A percentile compares a stretch with the other conserved stretches of the same genome.
These are phyloP conservation scores for rat (Rattus norvegicus) DNA, from an alignment of 2,113 vertebrate species.

Conservation along the genomic window DNA sequence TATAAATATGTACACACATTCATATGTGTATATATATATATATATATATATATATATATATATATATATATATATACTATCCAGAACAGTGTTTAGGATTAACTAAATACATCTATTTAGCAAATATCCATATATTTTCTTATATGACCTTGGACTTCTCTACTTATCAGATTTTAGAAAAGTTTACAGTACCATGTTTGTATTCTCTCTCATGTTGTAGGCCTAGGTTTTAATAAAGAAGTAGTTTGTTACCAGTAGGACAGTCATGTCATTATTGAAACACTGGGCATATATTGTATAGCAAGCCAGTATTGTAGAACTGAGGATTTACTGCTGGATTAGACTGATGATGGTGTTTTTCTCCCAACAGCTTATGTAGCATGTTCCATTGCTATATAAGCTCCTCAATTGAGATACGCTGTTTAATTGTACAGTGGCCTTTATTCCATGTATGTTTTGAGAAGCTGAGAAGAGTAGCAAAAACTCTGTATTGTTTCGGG, in stretches of 20 bases:
- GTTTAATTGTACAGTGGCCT: neutral
- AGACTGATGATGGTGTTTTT: neutral
- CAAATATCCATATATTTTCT: neutral
- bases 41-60: neutral
- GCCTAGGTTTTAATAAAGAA: neutral
- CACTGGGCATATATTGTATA: neutral
- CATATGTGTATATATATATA: too few species aligned
- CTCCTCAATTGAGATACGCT: neutral
- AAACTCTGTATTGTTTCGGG: neutral
- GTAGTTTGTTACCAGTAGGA: neutral
- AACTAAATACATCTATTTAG: neutral
- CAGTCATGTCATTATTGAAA: neutral
- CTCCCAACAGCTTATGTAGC: neutral
- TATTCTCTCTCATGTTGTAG: neutral
- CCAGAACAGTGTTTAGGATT: neutral
- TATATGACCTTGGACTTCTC: neutral
- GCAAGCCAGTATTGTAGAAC: neutral
- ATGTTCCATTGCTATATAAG: neutral
- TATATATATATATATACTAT: neutral
- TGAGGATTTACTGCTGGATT: neutral
- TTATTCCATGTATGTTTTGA: neutral
- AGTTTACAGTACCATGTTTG: neutral
- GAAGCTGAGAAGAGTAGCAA: neutral
- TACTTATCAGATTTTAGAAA: neutral
- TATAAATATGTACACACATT: too few species aligned